Evolutionary conservation across 2,113 vertebrate genomes (phyloP), one percentile per base, ranked within the genome.

Genomic region (Esox niger): DNA sequence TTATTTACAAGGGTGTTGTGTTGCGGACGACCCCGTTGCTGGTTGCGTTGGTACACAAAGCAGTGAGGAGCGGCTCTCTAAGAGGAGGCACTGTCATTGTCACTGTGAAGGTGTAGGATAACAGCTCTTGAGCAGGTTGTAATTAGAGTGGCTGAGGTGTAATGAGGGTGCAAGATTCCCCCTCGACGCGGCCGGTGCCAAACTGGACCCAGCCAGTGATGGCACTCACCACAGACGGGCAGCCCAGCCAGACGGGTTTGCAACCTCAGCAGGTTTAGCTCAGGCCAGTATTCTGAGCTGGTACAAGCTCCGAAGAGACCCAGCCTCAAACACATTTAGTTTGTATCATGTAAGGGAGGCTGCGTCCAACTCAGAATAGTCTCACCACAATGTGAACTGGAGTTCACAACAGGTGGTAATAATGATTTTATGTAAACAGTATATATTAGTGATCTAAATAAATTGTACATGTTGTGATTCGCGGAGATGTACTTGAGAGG

Each of bases 121-220:
- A 91, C 91, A 81, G 87, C 87, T 90, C 91, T 89, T 90, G 85
- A 93, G 89, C 87, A 91, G 86, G 84, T 91, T 91, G 91, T 93
- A 93, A 93, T 93, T 93, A 92, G 90, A 92, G 91, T 90, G 90
- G 87, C 85, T 82, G 85, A 86, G 86, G 82, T 92, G 91, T 92
- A 93, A 93, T 93, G 91, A 92, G 89, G 91, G 91, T 92, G 90
- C 91, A 90, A 88, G 88, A 92, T 93, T 93, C 89, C 91, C 74
- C 80, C 84, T 79, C 71, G 21, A 11, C 68, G 85, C 76, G 77
- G 68, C 83, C 62, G n/a, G 75, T 90, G 90, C 90, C 91, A 91
- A 88, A 83, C 84, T 77, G 84, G 86, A 88, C 85, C 64, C 15
- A 61, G 80, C 74, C 82, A 68, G 78, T 60, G 77, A 76, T 79